Conservation (phyloP, 2,113 vertebrate species). For the Gymnarchus niloticus region DNA sequence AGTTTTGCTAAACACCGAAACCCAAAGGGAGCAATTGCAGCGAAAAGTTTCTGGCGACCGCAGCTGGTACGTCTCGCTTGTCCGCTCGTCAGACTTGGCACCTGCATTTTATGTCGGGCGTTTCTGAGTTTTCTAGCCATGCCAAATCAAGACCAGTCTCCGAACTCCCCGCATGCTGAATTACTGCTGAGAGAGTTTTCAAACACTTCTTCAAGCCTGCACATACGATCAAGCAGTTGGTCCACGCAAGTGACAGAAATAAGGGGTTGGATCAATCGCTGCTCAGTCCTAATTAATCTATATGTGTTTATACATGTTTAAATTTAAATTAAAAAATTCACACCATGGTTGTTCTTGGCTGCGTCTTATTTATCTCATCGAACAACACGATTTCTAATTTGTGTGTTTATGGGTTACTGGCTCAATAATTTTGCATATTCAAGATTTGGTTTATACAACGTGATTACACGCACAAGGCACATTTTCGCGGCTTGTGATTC, state of each 20-base stretch:
- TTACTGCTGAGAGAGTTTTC: background rate
- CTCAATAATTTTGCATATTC: background rate
- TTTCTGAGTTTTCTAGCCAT: background rate
- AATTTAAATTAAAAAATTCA: background rate
- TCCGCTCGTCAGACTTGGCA: background rate
- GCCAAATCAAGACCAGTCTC: background rate
- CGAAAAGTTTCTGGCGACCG: background rate
- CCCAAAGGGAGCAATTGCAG: background rate
- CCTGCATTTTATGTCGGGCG: background rate
- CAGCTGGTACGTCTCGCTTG: background rate
- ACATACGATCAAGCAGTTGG: background rate
- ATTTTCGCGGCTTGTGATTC: too few relatives aligned
- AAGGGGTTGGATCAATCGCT: background rate
- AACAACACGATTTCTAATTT: background rate
- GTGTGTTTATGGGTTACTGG: background rate
- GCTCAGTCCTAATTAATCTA: background rate
- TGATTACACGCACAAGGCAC: background rate
- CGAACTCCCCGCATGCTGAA: background rate
- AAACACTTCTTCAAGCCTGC: background rate
- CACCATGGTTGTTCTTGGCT: background rate
- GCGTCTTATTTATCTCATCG: background rate
- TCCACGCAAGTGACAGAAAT: background rate
- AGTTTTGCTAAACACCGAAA: conserved; percentile 8
- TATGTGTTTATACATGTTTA: background rate
- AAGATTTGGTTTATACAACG: background rate